phyloP scores from a whole-genome alignment of 2,113 vertebrate genomes.

The Zootoca vivipara region DNA sequence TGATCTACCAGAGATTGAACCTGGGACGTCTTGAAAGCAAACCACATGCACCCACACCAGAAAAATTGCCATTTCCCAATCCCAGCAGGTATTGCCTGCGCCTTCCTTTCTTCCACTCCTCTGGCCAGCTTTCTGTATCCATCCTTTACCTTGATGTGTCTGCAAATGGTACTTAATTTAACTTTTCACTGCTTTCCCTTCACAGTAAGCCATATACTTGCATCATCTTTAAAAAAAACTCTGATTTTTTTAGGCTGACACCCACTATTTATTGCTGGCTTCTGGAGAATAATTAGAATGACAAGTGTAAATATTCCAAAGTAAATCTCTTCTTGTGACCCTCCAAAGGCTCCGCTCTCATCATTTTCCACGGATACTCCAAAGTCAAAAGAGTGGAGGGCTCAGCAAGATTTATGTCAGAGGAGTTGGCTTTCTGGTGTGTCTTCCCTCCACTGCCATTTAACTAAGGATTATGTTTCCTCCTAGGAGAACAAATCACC shows the following conservation, averaged over 20 bases:
- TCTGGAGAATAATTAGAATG: conserved; percentile 12
- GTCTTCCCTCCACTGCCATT: neutral
- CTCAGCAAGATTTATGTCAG: conserved; percentile 30
- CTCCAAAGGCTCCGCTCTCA: neutral
- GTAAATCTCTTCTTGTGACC: conserved; percentile 16
- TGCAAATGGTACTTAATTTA: neutral
- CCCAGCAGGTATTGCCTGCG: neutral
- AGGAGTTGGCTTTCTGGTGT: neutral
- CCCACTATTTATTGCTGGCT: neutral
- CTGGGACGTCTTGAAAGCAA: neutral
- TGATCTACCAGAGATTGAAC: neutral
- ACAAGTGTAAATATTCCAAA: conserved; percentile 28
- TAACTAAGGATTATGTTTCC: conserved; percentile 22
- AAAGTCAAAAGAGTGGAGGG: conserved; percentile 3
- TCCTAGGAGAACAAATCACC: conserved; percentile 13
- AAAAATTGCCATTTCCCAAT: neutral
- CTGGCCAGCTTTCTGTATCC: neutral
- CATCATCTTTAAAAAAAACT: neutral
- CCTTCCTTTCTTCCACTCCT: neutral
- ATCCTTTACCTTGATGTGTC: neutral
- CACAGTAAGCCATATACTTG: neutral
- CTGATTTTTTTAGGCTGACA: neutral
- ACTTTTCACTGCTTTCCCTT: neutral
- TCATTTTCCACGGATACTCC: conserved; percentile 15
- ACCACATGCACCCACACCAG: neutral